phyloP scores from a whole-genome alignment of 1,140 invertebrate genomes.

The Rhizoglyphus robini region DNA sequence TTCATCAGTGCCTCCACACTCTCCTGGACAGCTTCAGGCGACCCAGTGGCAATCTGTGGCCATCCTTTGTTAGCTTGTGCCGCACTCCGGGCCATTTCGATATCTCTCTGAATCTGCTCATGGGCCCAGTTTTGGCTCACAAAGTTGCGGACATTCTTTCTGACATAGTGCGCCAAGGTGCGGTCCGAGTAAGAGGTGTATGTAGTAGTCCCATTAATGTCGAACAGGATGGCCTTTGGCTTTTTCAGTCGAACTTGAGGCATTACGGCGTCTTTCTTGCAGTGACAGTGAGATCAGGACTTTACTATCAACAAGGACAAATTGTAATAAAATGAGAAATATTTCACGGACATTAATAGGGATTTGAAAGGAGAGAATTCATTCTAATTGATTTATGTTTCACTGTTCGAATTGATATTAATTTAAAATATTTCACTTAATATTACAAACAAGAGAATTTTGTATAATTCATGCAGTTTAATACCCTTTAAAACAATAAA shows the following conservation, averaged over 20 bases:
- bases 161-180: constrained; percentile 1
- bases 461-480: too few species aligned
- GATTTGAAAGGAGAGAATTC: too few species aligned
- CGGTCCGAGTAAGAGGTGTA: constrained; percentile 16
- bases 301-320: too few species aligned
- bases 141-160: neutral
- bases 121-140: constrained; percentile 20
- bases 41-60: neutral
- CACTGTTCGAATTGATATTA: too few species aligned
- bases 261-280: too few species aligned
- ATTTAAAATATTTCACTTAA: too few species aligned
- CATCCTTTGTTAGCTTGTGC: neutral
- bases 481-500: too few species aligned
- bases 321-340: too few species aligned
- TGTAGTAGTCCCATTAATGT: constrained; percentile 15
- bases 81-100: neutral
- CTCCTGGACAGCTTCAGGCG: neutral
- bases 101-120: constrained; percentile 17
- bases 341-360: too few species aligned
- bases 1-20: neutral
- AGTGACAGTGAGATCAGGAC: too few species aligned
- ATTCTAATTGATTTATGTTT: too few species aligned
- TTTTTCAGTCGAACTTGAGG: constrained; percentile 6
- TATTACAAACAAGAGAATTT: too few species aligned
- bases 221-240: constrained; percentile 17